These are phyloP conservation scores for Molorchus minor DNA, from an alignment of 2,888 invertebrate species.

Conservation along the genomic window DNA sequence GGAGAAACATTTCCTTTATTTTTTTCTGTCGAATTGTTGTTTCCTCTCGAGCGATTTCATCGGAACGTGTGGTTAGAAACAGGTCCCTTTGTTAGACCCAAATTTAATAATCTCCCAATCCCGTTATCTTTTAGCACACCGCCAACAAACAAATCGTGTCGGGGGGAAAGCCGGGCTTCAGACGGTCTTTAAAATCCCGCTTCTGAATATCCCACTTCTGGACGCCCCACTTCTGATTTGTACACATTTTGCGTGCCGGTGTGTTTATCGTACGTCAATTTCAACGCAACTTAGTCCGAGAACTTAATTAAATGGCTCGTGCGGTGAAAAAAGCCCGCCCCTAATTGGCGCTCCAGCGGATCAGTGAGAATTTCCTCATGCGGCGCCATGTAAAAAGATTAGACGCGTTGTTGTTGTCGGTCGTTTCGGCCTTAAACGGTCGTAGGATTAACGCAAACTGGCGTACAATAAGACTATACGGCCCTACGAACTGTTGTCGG, in stretches of 20 bases:
- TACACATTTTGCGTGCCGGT: too few relatives aligned
- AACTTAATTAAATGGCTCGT: not conserved
- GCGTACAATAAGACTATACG: conserved; percentile 4
- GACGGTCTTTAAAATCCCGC: too few relatives aligned
- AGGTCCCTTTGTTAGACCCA: not conserved
- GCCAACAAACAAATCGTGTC: too few relatives aligned
- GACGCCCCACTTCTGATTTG: too few relatives aligned
- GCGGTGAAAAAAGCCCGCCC: not conserved
- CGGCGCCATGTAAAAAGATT: conserved; percentile 4
- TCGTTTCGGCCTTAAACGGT: not conserved
- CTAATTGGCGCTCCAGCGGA: not conserved
- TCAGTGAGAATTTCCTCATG: not conserved
- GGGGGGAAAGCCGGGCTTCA: too few relatives aligned
- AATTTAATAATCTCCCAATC: conserved; percentile 18
- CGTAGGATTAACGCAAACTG: not conserved
- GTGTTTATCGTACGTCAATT: too few relatives aligned
- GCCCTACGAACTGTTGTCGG: not conserved
- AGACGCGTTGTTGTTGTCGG: not conserved
- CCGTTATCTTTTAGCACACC: too few relatives aligned
- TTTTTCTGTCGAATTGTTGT: conserved; percentile 11
- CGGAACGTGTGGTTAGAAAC: conserved; percentile 8
- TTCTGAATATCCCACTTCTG: too few relatives aligned
- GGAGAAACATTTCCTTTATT: conserved; percentile 3
- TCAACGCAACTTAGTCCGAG: too few relatives aligned
- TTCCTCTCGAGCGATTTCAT: conserved; percentile 17